phyloP scores from a whole-genome alignment of 2,113 vertebrate genomes.

The Hippopotamus amphibius region DNA sequence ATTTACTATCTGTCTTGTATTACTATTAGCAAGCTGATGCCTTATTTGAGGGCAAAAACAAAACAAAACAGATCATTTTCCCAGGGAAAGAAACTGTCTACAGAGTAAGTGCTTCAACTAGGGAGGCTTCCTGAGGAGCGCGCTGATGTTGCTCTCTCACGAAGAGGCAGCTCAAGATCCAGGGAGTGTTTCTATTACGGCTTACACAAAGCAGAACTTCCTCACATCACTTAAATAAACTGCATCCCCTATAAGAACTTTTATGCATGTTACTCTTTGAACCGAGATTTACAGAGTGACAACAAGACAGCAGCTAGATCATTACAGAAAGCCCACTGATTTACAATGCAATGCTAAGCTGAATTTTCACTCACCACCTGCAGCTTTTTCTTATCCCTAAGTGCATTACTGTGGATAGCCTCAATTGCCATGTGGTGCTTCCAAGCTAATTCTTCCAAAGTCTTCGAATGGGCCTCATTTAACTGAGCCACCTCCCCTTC shows the following conservation, averaged over 20 bases:
- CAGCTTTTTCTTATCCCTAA: constrained; percentile 94
- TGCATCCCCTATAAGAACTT: background rate
- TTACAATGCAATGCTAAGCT: background rate
- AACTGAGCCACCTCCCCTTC: constrained; percentile 94
- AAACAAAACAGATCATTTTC: background rate
- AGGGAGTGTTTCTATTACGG: background rate
- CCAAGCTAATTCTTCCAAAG: constrained; percentile 94
- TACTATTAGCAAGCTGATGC: background rate
- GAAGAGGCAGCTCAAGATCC: background rate
- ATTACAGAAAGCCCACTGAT: background rate
- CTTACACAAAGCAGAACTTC: background rate
- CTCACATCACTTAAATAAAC: background rate
- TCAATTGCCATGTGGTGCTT: constrained; percentile 95
- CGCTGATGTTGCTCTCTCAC: background rate
- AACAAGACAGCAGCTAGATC: background rate
- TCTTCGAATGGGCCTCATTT: constrained; percentile 94
- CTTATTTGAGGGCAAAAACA: background rate
- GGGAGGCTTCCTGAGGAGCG: background rate
- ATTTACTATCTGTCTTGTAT: background rate
- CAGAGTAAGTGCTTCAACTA: background rate
- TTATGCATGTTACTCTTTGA: background rate
- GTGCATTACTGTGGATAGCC: constrained; percentile 89
- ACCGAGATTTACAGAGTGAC: background rate
- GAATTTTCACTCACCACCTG: constrained; percentile 89
- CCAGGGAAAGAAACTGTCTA: background rate